phyloP scores from a whole-genome alignment of 2,797 vertebrate species.

The Distichodus sexfasciatus region DNA sequence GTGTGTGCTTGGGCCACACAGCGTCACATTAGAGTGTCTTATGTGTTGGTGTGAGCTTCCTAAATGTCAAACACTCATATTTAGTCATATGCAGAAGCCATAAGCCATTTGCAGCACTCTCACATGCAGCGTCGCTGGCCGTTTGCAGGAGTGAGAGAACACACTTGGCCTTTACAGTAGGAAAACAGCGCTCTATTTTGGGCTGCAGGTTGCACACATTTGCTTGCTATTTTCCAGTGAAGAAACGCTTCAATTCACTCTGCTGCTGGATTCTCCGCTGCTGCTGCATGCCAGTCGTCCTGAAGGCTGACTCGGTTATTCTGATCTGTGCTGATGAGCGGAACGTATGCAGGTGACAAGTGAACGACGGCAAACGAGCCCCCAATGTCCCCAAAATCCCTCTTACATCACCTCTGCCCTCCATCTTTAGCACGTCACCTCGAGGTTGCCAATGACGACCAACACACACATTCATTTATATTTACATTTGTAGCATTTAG shows the following conservation, averaged over 20 bases:
- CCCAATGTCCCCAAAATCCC: too few species aligned
- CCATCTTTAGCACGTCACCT: too few species aligned
- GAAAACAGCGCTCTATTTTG: not conserved
- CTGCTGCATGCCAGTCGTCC: not conserved
- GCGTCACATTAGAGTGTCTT: not conserved
- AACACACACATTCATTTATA: too few species aligned
- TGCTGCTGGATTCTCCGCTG: too few species aligned
- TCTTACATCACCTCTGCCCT: not conserved
- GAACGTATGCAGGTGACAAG: not conserved
- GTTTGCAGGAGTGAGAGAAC: not conserved
- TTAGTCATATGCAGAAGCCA: conserved; percentile 3
- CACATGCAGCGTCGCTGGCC: not conserved
- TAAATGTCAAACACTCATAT: conserved; percentile 8
- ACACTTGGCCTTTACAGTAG: not conserved
- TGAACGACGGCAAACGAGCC: not conserved
- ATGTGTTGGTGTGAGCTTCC: not conserved
- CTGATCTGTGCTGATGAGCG: too few species aligned
- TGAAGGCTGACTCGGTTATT: too few species aligned
- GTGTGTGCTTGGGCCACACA: not conserved
- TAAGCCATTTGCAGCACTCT: conserved; percentile 4
- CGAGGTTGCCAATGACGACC: conserved; percentile 4
- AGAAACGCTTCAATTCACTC: not conserved
- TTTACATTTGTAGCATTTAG: too few species aligned
- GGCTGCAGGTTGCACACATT: not conserved
- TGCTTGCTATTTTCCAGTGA: not conserved